Percentiles rank a stretch among this genome's conserved stretches.
Conservation (phyloP, 2,113 vertebrate species). For the Edolisoma coerulescens region DNA sequence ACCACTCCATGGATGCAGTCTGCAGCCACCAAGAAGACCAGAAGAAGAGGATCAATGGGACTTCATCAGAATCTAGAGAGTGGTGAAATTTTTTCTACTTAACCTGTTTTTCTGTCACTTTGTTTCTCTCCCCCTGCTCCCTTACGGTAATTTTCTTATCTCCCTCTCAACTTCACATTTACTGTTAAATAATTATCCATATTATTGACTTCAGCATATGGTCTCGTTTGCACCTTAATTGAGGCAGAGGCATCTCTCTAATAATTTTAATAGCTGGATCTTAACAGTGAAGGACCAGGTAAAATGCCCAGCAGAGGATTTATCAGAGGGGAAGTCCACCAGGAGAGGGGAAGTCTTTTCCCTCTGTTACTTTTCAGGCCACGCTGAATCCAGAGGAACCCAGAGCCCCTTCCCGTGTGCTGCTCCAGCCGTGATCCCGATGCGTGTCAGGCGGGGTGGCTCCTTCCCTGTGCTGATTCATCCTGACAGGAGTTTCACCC, state of each 20-base stretch:
- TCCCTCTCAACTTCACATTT: neutral
- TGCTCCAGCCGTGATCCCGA: neutral
- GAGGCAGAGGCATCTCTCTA: neutral
- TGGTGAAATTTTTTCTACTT: neutral
- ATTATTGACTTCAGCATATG: neutral
- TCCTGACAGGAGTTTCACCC: neutral
- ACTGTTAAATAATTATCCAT: neutral
- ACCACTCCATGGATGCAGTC: neutral
- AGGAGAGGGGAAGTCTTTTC: neutral
- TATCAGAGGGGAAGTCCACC: neutral
- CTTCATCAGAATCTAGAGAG: neutral
- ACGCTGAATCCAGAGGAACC: neutral
- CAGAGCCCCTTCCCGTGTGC: neutral
- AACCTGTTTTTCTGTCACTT: neutral
- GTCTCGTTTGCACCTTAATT: fast-evolving
- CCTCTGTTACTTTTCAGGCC: neutral
- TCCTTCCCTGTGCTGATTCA: neutral
- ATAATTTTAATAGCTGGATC: neutral
- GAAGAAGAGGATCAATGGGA: no score
- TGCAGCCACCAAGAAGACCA: neutral
- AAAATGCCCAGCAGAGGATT: neutral
- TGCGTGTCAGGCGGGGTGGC: neutral
- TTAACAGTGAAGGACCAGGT: neutral
- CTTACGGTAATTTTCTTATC: neutral
- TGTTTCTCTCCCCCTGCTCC: neutral